phyloP scores from a whole-genome alignment of 2,888 invertebrate species.

The Hypomecis punctinalis region DNA sequence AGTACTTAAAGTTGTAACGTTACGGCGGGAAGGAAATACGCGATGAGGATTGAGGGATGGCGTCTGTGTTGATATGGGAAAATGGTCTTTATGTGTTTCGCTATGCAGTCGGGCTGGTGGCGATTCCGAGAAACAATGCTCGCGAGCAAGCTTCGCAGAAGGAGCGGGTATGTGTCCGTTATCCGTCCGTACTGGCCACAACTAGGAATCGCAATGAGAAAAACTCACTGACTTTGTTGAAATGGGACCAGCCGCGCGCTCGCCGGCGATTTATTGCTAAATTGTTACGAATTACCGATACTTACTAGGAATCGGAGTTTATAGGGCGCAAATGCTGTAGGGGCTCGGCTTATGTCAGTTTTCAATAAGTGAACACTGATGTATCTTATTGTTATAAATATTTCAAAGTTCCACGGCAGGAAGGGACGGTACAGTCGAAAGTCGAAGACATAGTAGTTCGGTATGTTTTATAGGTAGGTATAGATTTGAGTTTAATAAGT shows the following conservation, averaged over 20 bases:
- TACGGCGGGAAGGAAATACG: conserved; percentile 66
- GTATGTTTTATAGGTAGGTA: no score
- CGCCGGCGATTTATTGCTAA: conserved; percentile 72
- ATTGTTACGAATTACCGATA: conserved; percentile 73
- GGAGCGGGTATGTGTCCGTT: conserved; percentile 77
- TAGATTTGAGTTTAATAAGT: no score
- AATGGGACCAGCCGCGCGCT: conserved; percentile 71
- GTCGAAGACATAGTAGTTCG: no score
- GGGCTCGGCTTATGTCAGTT: not conserved
- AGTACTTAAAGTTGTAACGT: conserved; percentile 59
- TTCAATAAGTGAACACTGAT: not conserved
- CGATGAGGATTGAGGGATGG: conserved; percentile 68
- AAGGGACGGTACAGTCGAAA: no score
- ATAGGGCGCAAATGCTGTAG: conserved; percentile 21
- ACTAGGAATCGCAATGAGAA: conserved; percentile 79
- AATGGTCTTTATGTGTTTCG: conserved; percentile 63
- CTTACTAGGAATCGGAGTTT: conserved; percentile 57
- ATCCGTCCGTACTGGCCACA: conserved; percentile 65
- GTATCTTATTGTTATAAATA: not conserved
- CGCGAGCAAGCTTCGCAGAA: conserved; percentile 74
- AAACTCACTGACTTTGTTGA: conserved; percentile 77
- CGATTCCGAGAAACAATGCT: conserved; percentile 81
- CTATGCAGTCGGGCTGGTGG: conserved; percentile 72
- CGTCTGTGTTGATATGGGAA: conserved; percentile 62
- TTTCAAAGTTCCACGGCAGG: no score